Conservation (phyloP, 1,140 invertebrate genomes). For the Liolophura sinensis region DNA sequence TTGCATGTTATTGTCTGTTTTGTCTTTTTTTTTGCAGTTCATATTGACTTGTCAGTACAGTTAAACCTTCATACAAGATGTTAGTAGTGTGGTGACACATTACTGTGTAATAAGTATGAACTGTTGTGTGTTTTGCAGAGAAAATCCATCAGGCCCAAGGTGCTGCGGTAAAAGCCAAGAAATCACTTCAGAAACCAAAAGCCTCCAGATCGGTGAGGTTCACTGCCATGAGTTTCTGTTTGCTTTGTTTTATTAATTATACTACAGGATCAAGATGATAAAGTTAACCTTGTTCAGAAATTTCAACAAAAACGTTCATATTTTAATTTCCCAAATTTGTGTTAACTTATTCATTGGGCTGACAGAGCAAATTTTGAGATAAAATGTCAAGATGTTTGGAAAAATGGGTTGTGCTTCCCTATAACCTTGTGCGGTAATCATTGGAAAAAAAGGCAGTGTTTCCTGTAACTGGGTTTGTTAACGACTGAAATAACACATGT, state of each 20-base stretch:
- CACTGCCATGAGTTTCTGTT: neutral
- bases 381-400: slow-evolving; percentile 12
- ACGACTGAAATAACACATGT: neutral
- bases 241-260: neutral
- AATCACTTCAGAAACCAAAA: slow-evolving; percentile 56
- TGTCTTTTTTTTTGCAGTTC: neutral
- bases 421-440: neutral
- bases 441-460: neutral
- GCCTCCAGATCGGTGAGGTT: slow-evolving; percentile 47
- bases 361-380: slow-evolving; percentile 2
- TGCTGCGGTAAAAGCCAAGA: slow-evolving; percentile 61
- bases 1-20: neutral
- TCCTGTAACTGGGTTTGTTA: neutral
- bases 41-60: neutral
- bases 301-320: too few species aligned
- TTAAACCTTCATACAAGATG: too few species aligned
- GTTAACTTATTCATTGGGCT: too few species aligned
- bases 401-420: neutral
- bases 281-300: too few species aligned
- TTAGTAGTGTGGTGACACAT: too few species aligned
- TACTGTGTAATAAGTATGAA: too few species aligned
- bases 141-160: slow-evolving; percentile 60
- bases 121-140: slow-evolving; percentile 43
- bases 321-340: too few species aligned
- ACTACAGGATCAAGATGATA: too few species aligned